Base-by-base conservation (phyloP, 2,113 vertebrate species). In the Colistium nudipinnis region DNA sequence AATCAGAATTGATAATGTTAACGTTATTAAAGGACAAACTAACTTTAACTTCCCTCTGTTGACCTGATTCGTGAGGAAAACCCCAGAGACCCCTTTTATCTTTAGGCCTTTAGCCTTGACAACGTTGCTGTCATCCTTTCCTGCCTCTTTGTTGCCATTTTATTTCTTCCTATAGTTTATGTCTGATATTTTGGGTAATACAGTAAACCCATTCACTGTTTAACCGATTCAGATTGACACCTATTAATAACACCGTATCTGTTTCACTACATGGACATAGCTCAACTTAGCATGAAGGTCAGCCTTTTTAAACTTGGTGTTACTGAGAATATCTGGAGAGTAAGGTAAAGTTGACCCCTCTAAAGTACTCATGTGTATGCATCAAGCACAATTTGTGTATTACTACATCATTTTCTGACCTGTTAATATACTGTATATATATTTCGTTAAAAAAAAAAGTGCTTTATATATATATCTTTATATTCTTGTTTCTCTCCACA, bases 1-100 rank as follows among this genome's bases (percentile, higher is more conserved):
- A 62, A 60, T 79, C 67, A 25, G 7, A 66, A 70, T 59, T 67
- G 74, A 75, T 83, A 63, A 62, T 39, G 48, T 31, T 72, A 36
- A 82, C 48, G 48, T 33, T 57, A 16, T 56, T 77, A n/a, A 6
- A 36, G 75, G 77, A 49, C 83, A 44, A 3, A 7, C 48, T 64
- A 56, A 73, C 79, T 55, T 80, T 53, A 30, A 33, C 49, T 66
- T 41, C 38, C 22, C 62, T 70, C 31, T 70, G n/a, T 49, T 49
- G 63, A 64, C 65, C 77, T 76, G 53, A 48, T 70, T 74, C 24
- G 11, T 25, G 45, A 44, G 25, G 48, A 65, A 57, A 70, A 62
- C 38, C 35, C 36, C 8, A 20, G 45, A 65, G 67, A 70, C 6
- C 6, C 16, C 30, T 28, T 35, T 22, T 59, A 19, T 19, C 12